These are phyloP conservation scores for Zaprionus davidi DNA, from an alignment of 1,140 invertebrate species.

Conservation along the genomic window DNA sequence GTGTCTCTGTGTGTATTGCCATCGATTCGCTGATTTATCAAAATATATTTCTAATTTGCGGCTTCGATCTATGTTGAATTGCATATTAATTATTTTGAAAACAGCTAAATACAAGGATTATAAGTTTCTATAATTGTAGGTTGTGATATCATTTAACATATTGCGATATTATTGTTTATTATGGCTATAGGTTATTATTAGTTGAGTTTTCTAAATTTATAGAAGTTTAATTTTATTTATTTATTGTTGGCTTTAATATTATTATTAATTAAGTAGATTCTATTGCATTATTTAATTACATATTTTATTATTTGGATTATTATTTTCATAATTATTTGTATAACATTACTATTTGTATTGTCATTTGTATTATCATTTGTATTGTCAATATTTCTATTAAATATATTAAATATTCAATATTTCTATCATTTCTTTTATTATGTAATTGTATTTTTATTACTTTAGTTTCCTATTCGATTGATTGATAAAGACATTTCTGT, in stretches of 20 bases:
- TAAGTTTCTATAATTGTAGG: neutral
- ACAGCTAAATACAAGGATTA: neutral
- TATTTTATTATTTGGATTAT: neutral
- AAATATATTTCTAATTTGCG: constrained; percentile 22
- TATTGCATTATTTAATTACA: no score
- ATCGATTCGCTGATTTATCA: constrained; percentile 16
- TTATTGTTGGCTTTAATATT: neutral
- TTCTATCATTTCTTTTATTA: neutral
- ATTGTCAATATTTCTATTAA: no score
- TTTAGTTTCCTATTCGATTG: neutral
- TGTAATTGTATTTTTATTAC: no score
- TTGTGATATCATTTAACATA: neutral
- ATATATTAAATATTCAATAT: neutral
- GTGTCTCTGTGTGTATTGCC: neutral
- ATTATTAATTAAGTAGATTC: neutral
- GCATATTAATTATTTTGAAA: neutral
- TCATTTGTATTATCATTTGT: neutral
- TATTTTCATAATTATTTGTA: neutral
- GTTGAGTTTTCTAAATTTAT: neutral
- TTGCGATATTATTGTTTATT: neutral
- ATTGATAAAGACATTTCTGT: neutral
- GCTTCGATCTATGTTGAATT: constrained; percentile 9
- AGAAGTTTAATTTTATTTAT: neutral
- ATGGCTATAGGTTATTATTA: neutral
- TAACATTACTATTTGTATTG: neutral